Base-by-base conservation (phyloP, 2,888 invertebrate species). In the Lasioglossum calceatum region DNA sequence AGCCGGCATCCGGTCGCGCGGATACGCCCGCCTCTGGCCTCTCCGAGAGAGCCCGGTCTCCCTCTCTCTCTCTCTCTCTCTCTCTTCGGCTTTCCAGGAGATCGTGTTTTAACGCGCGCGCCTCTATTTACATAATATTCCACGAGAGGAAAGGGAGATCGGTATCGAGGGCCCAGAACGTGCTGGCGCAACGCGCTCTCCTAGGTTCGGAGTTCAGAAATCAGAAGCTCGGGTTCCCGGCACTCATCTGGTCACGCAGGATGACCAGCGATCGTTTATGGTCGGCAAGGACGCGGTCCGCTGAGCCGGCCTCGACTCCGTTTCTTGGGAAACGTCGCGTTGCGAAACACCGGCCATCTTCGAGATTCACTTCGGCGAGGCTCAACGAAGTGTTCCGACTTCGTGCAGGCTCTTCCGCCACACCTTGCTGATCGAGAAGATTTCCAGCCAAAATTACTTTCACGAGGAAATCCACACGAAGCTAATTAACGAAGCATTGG, bases 111-210 rank as follows among this genome's bases (percentile, higher is more conserved):
- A 88, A 89, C 90, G 91, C 90, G 91, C 90, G 80, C 88, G 87
- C 90, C 90, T 92, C 85, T 94, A 94, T 94, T 94, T 94, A 94
- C 94, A 94, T 94, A 94, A 94, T 94, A 93, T 94, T 93, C 91
- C 86, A 84, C 81, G 84, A n/a, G 42, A 71, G 71, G n/a, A n/a
- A 71, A 42, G 39, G 77, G 85, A 84, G 91, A 91, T 89, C 47
- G 67, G 84, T 91, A 91, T 91, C 89, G 81, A 36, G 82, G 82
- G 79, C 3, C 64, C 36, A n/a, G 73, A 79, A 75, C 84, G 83
- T 67, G 84, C 42, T 67, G 19, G 74, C 79, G 39, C 39, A 39
- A 70, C 39, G 70, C 23, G 10, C 10, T 67, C 36, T 67, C 32
- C 3, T 14, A 7, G 64, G 16, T 64, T 70, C 39, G 39, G 39